Conservation (phyloP, 2,888 invertebrate genomes). For the Adelognathus sp. region DNA sequence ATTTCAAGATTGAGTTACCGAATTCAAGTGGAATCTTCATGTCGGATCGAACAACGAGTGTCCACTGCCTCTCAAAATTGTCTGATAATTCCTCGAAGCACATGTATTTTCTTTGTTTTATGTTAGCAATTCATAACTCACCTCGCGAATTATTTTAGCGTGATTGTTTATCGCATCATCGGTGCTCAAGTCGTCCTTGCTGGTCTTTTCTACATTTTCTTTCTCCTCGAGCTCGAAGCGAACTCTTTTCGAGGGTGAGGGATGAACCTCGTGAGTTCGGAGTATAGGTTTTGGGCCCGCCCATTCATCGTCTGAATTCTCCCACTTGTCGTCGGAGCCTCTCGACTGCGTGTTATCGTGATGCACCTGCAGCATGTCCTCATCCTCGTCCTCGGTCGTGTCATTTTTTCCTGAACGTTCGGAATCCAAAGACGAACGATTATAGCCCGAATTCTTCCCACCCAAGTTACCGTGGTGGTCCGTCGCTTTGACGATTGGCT, state of each 20-base stretch:
- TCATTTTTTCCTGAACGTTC: constrained; percentile 75
- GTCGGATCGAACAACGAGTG: too few species aligned
- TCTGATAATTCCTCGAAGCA: neutral
- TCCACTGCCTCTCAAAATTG: neutral
- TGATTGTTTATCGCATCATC: constrained; percentile 84
- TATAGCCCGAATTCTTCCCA: constrained; percentile 55
- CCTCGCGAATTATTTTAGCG: constrained; percentile 93
- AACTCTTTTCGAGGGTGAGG: constrained; percentile 80
- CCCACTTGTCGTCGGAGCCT: constrained; percentile 65
- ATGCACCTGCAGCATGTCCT: constrained; percentile 73
- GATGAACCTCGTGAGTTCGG: constrained; percentile 72
- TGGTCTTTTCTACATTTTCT: constrained; percentile 82
- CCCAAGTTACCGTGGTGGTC: constrained; percentile 70
- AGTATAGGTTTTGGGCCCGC: constrained; percentile 75
- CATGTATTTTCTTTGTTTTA: neutral
- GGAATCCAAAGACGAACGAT: constrained; percentile 69
- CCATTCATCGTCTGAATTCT: constrained; percentile 78
- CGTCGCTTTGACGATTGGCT: constrained; percentile 85
- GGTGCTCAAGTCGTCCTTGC: constrained; percentile 65
- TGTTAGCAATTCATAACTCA: constrained; percentile 72
- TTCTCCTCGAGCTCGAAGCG: constrained; percentile 85
- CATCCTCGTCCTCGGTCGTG: constrained; percentile 78
- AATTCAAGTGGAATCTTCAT: too few species aligned
- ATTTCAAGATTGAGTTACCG: too few species aligned
- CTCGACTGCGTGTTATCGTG: constrained; percentile 62